Evolutionary conservation across 1,140 invertebrate species (phyloP), one percentile per base, ranked within the genome.

Genomic region (Diplogasteroides magnus): DNA sequence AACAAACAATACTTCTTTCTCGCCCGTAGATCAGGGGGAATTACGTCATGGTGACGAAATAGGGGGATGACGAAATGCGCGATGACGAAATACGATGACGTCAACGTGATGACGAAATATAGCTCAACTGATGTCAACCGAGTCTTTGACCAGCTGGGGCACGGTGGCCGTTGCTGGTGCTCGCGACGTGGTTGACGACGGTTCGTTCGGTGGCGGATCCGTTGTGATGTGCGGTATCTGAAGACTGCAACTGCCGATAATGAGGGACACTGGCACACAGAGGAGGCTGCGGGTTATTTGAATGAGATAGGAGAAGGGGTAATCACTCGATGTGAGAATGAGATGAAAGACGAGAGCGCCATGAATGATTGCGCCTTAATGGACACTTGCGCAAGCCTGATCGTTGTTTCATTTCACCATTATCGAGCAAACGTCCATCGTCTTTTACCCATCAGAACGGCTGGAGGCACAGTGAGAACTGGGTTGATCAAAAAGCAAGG

Each of bases 81-180:
- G n/a, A n/a, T n/a, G n/a, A n/a, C n/a, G n/a, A n/a, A n/a, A n/a
- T n/a, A n/a, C n/a, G n/a, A n/a, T n/a, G n/a, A n/a, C n/a, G n/a
- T n/a, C n/a, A n/a, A n/a, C n/a, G n/a, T n/a, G n/a, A n/a, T n/a
- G n/a, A n/a, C n/a, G 37, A 48, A 48, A 48, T 6, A 19, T 19
- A 48, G 6, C 19, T 48, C 37, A 48, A 19, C 37, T 48, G 37
- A 48, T 19, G 19, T 6, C 37, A 48, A 19, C 64, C 29, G 70
- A 72, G 26, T 72, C 70, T 48, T 72, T 72, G 32, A 72, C 70
- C 2, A 72, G 61, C 57, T 62, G 70, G 6, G 70, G 70, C 2
- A 72, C 70, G 26, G 66, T 67, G 13, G 70, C 70, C n/a, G 63
- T 67, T 32, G 67, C 65, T 23, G 67, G 60, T 31, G 56, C 58